Percentiles rank a stretch among this genome's conserved stretches.
Evolutionary conservation across 2,797 vertebrate species (phyloP).

Genomic region (Crypturellus tataupa): DNA sequence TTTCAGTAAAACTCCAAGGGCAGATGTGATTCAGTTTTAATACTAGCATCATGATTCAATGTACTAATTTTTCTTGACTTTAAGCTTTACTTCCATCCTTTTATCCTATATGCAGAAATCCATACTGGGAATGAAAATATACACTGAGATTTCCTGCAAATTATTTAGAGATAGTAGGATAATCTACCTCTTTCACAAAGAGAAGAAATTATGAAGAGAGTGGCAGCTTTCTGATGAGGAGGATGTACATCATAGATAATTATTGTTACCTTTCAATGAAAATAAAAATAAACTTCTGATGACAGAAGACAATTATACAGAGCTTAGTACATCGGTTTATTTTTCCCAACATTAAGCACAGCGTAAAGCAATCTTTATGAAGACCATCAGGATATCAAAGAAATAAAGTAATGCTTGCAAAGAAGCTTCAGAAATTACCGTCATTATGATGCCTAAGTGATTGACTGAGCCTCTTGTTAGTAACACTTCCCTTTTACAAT

Average conservation of each 20-base stretch:
- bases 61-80: background rate
- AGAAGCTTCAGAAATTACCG: constrained; percentile 56
- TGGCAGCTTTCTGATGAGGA: background rate
- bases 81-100: background rate
- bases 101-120: background rate
- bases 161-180: constrained; percentile 2
- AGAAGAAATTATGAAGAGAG: constrained; percentile 10
- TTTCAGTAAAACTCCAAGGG: constrained; percentile 58
- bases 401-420: constrained; percentile 68
- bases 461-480: constrained; percentile 30
- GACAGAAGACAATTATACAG: constrained; percentile 35
- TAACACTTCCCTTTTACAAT: constrained; percentile 58
- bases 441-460: constrained; percentile 41
- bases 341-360: constrained; percentile 64
- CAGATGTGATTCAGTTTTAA: constrained; percentile 30
- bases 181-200: background rate
- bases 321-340: constrained; percentile 23
- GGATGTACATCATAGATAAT: background rate
- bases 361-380: constrained; percentile 56
- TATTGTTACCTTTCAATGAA: constrained; percentile 37
- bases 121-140: constrained; percentile 31
- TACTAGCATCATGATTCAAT: background rate
- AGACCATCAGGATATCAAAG: constrained; percentile 42
- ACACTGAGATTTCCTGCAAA: constrained; percentile 24
- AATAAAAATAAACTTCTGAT: constrained; percentile 26